Evolutionary conservation across 2,113 vertebrate species (phyloP).

Genomic region (Syngnathus scovelli): DNA sequence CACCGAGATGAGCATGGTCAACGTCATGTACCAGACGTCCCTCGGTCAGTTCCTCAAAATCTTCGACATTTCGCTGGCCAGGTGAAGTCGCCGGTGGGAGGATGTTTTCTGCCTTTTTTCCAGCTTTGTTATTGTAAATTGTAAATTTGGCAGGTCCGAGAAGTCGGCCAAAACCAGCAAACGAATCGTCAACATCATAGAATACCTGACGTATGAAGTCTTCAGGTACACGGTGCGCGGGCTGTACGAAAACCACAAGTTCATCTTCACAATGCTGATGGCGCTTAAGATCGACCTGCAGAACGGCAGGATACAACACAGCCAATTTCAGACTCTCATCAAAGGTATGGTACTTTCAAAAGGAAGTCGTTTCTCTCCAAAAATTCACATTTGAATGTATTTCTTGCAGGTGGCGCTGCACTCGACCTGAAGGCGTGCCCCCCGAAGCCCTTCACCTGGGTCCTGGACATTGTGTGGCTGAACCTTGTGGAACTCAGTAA

Average conservation of each 20-base stretch:
- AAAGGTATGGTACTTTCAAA: constrained; percentile 71
- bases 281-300: constrained; percentile 87
- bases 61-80: constrained; percentile 81
- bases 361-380: neutral
- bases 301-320: constrained; percentile 72
- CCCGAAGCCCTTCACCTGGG: constrained; percentile 81
- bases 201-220: constrained; percentile 82
- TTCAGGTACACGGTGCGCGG: constrained; percentile 78
- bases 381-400: too few relatives aligned
- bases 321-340: constrained; percentile 80
- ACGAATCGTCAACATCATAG: constrained; percentile 80
- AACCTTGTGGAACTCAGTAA: constrained; percentile 86
- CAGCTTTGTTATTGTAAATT: neutral
- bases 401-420: constrained; percentile 78
- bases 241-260: constrained; percentile 84
- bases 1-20: constrained; percentile 88
- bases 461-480: constrained; percentile 85
- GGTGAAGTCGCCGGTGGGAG: constrained; percentile 57
- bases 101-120: neutral
- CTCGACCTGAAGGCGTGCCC: constrained; percentile 84
- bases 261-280: constrained; percentile 82
- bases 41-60: constrained; percentile 82
- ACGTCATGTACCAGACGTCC: constrained; percentile 88
- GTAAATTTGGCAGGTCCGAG: constrained; percentile 67
- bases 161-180: constrained; percentile 78